Conservation (phyloP, 2,113 vertebrate species). For the Cardinalis cardinalis region DNA sequence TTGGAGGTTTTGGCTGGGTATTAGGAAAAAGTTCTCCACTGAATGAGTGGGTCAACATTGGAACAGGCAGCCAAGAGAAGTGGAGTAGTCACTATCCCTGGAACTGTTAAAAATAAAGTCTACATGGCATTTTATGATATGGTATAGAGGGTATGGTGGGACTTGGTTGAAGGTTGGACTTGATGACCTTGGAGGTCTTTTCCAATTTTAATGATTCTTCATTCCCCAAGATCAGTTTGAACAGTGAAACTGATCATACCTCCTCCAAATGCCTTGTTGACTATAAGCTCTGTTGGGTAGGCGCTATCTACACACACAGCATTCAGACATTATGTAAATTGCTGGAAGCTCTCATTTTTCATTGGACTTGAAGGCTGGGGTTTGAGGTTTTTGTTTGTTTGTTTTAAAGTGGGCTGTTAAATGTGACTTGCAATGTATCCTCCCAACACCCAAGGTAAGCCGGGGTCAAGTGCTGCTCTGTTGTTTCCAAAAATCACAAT, state of each 20-base stretch:
- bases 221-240: not conserved
- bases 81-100: too few relatives aligned
- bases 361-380: not conserved
- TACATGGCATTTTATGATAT: too few relatives aligned
- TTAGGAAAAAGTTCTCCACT: not conserved
- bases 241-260: not conserved
- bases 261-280: not conserved
- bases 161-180: not conserved
- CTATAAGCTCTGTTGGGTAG: not conserved
- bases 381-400: accelerated
- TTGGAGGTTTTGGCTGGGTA: not conserved
- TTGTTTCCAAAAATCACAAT: not conserved
- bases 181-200: not conserved
- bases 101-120: not conserved
- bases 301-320: not conserved
- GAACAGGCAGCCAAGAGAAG: not conserved
- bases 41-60: not conserved
- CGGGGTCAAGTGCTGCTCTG: not conserved
- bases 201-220: not conserved
- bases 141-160: not conserved
- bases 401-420: not conserved
- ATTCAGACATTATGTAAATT: not conserved
- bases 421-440: not conserved
- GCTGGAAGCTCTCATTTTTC: not conserved
- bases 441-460: not conserved